These are phyloP conservation scores for Akabosia matsudoensis DNA, from an alignment of 1,140 invertebrate genomes.

Conservation along the genomic window DNA sequence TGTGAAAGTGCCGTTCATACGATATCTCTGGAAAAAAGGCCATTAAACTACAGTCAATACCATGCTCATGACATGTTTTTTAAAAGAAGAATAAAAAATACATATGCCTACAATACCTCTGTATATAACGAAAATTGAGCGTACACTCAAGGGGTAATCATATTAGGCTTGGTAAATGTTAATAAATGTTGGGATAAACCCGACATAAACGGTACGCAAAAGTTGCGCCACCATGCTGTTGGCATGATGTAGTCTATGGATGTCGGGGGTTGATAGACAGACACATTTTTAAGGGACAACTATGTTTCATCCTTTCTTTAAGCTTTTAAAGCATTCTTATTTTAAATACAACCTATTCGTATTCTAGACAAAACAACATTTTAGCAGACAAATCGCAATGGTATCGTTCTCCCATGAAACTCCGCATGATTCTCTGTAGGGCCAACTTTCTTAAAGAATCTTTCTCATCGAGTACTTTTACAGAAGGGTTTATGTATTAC, in stretches of 20 bases:
- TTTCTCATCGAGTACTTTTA: no score
- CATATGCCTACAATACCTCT: no score
- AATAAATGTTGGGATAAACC: constrained; percentile 7
- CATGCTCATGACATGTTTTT: background rate
- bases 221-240: no score
- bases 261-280: no score
- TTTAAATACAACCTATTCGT: background rate
- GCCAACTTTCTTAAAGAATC: no score
- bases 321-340: no score
- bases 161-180: background rate
- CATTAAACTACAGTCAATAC: background rate
- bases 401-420: no score
- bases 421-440: background rate
- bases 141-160: background rate
- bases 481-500: background rate
- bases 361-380: background rate
- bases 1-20: background rate
- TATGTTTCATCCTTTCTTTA: no score
- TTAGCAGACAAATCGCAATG: background rate
- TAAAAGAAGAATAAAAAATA: background rate
- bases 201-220: no score
- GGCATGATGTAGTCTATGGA: no score
- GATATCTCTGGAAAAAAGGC: constrained; percentile 1
- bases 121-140: background rate
- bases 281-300: no score